These are phyloP conservation scores for Agrotis segetum DNA, from an alignment of 2,888 invertebrate genomes.

Conservation along the genomic window DNA sequence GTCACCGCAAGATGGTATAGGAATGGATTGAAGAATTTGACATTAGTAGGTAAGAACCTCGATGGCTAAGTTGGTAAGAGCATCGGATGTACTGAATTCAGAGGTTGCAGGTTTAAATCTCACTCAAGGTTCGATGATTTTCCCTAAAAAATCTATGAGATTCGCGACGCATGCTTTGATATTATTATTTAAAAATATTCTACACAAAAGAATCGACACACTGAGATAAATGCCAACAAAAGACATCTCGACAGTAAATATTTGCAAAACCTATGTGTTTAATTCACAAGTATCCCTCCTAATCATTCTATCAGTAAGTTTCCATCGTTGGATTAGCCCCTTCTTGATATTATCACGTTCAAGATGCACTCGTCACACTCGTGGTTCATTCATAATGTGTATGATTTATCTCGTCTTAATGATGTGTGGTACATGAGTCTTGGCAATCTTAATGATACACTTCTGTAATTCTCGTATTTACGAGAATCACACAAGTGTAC, in stretches of 20 bases:
- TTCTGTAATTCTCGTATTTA: constrained; percentile 12
- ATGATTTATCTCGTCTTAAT: constrained; percentile 21
- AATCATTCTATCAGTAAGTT: constrained; percentile 42
- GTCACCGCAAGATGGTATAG: too few relatives aligned
- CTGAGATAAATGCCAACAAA: neutral
- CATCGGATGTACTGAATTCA: too few relatives aligned
- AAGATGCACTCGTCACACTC: constrained; percentile 18
- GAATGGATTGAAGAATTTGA: too few relatives aligned
- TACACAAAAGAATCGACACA: constrained; percentile 12
- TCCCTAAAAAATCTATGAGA: too few relatives aligned
- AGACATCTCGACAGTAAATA: constrained; percentile 28
- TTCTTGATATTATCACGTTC: constrained; percentile 42
- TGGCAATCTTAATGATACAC: constrained; percentile 28
- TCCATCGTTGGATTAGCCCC: constrained; percentile 48
- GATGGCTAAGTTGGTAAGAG: too few relatives aligned
- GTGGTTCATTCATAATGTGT: constrained; percentile 40
- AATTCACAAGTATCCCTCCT: constrained; percentile 47
- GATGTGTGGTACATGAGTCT: constrained; percentile 17
- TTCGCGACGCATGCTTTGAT: neutral
- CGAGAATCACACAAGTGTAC: too few relatives aligned
- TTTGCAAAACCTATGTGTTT: constrained; percentile 43
- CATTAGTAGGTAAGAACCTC: too few relatives aligned
- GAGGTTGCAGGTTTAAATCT: too few relatives aligned
- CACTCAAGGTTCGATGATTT: too few relatives aligned
- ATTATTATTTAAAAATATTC: neutral